Evolutionary conservation across 1,140 invertebrate genomes (phyloP).

Genomic region (Cyclargus thomasi): DNA sequence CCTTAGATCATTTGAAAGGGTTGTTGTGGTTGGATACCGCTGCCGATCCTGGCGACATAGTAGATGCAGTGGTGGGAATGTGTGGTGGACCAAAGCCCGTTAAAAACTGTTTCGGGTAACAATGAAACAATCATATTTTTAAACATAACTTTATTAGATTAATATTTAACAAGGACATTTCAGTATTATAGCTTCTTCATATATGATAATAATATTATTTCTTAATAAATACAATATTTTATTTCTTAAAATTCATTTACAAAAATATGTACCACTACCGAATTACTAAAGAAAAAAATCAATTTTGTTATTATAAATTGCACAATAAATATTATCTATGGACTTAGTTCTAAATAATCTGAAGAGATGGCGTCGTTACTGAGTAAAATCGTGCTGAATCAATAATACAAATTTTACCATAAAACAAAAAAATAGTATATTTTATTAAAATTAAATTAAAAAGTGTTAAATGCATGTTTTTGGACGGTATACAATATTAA

Average conservation of each 20-base stretch:
- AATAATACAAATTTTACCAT: not conserved
- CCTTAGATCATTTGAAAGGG: too few species aligned
- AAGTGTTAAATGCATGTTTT: conserved; percentile 61
- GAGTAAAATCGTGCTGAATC: not conserved
- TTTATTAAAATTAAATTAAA: conserved; percentile 27
- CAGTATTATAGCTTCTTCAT: conserved; percentile 37
- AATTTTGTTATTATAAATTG: conserved; percentile 41
- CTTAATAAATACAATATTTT: conserved; percentile 13
- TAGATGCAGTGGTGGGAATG: too few species aligned
- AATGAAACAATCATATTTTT: conserved; percentile 35
- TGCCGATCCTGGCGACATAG: too few species aligned
- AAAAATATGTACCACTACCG: conserved; percentile 13
- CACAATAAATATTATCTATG: conserved; percentile 50
- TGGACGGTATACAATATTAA: conserved; percentile 51
- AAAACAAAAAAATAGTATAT: not conserved
- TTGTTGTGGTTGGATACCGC: too few species aligned
- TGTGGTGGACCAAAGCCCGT: too few species aligned
- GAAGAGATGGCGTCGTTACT: not conserved
- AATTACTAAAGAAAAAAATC: conserved; percentile 13
- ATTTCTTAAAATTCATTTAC: not conserved
- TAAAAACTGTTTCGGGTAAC: not conserved
- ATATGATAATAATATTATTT: conserved; percentile 15
- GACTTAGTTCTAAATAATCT: conserved; percentile 25
- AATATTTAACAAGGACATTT: conserved; percentile 62
- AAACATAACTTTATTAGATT: conserved; percentile 68